These are phyloP conservation scores for Dendrolimus pini DNA, from an alignment of 2,888 invertebrate species.

Conservation along the genomic window DNA sequence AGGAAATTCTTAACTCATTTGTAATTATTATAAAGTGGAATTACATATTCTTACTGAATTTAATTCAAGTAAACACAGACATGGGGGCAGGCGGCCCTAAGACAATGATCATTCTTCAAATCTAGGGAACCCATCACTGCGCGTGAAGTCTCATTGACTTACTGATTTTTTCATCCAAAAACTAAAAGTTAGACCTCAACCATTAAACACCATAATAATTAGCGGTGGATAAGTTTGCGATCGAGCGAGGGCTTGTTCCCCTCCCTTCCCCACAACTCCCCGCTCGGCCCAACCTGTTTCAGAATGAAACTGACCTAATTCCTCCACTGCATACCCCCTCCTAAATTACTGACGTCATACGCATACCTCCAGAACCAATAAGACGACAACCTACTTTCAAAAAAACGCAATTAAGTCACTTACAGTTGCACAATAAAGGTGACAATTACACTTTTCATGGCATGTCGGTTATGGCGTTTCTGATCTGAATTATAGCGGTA, in stretches of 20 bases:
- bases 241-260: slow-evolving; percentile 30
- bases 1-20: too few relatives aligned
- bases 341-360: slow-evolving; percentile 76
- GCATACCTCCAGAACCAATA: slow-evolving; percentile 31
- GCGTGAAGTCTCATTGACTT: too few relatives aligned
- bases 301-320: slow-evolving; percentile 82
- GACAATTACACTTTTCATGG: slow-evolving; percentile 14
- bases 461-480: slow-evolving; percentile 28
- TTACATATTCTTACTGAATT: too few relatives aligned
- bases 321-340: slow-evolving; percentile 62
- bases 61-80: too few relatives aligned
- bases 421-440: slow-evolving; percentile 11
- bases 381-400: slow-evolving; percentile 31
- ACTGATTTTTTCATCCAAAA: too few relatives aligned
- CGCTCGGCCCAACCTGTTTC: slow-evolving; percentile 65
- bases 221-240: slow-evolving; percentile 39
- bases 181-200: neutral
- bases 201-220: slow-evolving; percentile 27
- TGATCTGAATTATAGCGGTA: slow-evolving; percentile 19
- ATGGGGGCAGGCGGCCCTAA: too few relatives aligned
- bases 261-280: slow-evolving; percentile 29
- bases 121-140: too few relatives aligned
- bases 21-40: too few relatives aligned
- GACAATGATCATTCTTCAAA: too few relatives aligned
- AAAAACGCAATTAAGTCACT: slow-evolving; percentile 19